These are phyloP conservation scores for Anagrus nilaparvatae DNA, from an alignment of 1,140 invertebrate species.

Conservation along the genomic window DNA sequence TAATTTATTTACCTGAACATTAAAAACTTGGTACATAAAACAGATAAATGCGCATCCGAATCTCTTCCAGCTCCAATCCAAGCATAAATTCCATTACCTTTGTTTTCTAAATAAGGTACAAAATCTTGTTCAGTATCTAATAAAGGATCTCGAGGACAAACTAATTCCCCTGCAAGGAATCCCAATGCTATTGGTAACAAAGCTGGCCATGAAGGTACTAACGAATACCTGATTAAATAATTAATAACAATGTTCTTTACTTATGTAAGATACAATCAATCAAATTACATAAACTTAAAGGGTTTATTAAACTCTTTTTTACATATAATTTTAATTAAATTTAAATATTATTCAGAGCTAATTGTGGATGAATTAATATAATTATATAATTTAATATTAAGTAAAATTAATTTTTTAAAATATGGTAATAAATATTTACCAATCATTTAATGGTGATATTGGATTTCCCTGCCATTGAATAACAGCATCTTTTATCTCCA, in stretches of 20 bases:
- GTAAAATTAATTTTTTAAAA: conserved; percentile 1
- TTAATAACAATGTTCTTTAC: not conserved
- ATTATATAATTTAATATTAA: no score
- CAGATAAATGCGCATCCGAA: conserved; percentile 65
- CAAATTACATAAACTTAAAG: not conserved
- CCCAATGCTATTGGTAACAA: conserved; percentile 71
- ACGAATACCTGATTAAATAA: conserved; percentile 29
- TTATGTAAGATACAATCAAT: not conserved
- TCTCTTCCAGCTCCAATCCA: conserved; percentile 95
- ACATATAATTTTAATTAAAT: no score
- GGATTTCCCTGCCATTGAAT: conserved; percentile 71
- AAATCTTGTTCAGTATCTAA: conserved; percentile 73
- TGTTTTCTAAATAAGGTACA: conserved; percentile 88
- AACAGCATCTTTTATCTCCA: conserved; percentile 65
- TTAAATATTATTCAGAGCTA: not conserved
- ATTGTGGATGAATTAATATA: not conserved
- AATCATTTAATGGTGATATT: conserved; percentile 72
- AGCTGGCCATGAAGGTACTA: conserved; percentile 65
- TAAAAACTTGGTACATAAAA: conserved; percentile 50
- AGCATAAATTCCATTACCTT: conserved; percentile 61
- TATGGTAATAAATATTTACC: conserved; percentile 43
- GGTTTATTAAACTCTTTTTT: no score
- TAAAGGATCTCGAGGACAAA: conserved; percentile 32
- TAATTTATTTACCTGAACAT: conserved; percentile 27
- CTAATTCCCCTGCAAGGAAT: conserved; percentile 77